Conservation (phyloP, 2,797 vertebrate genomes). For the Arctocebus calabarensis region DNA sequence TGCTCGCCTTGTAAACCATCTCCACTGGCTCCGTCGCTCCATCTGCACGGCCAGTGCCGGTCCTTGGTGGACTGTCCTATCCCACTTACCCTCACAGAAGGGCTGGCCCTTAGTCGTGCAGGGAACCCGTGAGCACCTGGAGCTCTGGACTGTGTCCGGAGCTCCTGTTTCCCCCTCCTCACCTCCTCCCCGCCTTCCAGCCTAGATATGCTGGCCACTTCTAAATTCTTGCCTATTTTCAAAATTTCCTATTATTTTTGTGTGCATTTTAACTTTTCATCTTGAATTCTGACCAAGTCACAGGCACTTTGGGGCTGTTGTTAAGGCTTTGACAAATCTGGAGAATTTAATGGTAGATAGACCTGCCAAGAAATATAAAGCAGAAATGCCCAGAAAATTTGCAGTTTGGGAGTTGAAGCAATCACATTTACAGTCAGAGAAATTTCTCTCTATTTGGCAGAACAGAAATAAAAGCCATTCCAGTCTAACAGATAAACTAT, state of each 20-base stretch:
- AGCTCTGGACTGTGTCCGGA: not conserved
- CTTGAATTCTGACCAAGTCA: not conserved
- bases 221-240: not conserved
- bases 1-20: not conserved
- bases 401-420: slow-evolving; percentile 42
- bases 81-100: not conserved
- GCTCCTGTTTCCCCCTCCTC: not conserved
- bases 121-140: not conserved
- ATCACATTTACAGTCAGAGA: slow-evolving; percentile 64
- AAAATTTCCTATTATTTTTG: not conserved
- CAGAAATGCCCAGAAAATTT: slow-evolving; percentile 59
- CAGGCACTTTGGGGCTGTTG: not conserved
- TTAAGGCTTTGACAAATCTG: slow-evolving; percentile 25
- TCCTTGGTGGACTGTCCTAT: no score
- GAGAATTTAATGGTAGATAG: slow-evolving; percentile 11
- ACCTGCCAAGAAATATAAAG: slow-evolving; percentile 20
- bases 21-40: not conserved
- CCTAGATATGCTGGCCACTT: not conserved
- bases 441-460: slow-evolving; percentile 61
- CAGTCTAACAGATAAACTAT: slow-evolving; percentile 60
- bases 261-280: not conserved
- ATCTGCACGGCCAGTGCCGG: not conserved
- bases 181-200: not conserved
- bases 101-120: not conserved
- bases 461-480: slow-evolving; percentile 59